Percentiles rank a stretch among this genome's conserved stretches.
Evolutionary conservation across 2,888 invertebrate species (phyloP).

Genomic region (Sepioteuthis lessoniana): DNA sequence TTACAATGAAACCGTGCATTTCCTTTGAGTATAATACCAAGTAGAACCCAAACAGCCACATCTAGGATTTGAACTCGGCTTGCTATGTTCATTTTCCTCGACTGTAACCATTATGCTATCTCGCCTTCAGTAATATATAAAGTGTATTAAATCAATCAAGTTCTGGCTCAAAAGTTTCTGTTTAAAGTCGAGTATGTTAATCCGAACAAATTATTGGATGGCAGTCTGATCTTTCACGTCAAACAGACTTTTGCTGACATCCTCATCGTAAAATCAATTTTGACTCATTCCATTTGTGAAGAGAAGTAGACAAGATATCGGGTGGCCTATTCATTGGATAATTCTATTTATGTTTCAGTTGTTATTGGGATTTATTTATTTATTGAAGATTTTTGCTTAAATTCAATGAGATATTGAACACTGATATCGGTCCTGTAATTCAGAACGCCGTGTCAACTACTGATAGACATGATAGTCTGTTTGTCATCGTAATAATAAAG

Average conservation of each 20-base stretch:
- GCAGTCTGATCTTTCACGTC: no score
- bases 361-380: not conserved
- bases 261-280: not conserved
- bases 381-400: not conserved
- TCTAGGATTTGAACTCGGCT: no score
- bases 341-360: not conserved
- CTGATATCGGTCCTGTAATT: not conserved
- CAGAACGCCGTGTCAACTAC: not conserved
- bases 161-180: no score
- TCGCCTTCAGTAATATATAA: no score
- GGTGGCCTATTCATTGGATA: not conserved
- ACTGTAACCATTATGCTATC: no score
- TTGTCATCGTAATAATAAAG: not conserved
- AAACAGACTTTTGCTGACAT: not conserved
- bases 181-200: no score
- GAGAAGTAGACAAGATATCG: not conserved
- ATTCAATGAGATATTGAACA: not conserved
- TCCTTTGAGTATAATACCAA: no score
- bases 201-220: no score
- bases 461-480: not conserved
- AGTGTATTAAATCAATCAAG: no score
- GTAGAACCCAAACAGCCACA: no score
- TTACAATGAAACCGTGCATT: no score
- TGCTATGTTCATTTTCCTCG: no score
- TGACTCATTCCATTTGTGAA: not conserved